Evolutionary conservation across 2,797 vertebrate genomes (phyloP), one percentile per base, ranked within the genome.

Genomic region (Holocentrus rufus): DNA sequence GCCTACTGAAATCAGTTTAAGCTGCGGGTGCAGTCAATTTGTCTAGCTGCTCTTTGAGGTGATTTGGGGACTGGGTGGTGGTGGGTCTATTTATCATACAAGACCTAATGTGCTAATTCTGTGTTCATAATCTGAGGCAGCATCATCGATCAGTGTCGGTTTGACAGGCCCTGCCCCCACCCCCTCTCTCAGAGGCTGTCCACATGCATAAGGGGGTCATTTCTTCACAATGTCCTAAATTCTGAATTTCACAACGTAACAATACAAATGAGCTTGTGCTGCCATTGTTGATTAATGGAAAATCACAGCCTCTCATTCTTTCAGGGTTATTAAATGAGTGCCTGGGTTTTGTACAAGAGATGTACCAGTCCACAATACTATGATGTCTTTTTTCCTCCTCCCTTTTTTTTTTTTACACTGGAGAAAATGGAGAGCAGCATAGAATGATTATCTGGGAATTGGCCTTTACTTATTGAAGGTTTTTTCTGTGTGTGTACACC

Each of bases 281-380:
- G 95, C 94, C 95, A 94, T 91, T 91, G 92, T 91, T 96, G 95
- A 98, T 96, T 94, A 96, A 97, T 96, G 94, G 80, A 89, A 95
- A 93, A 91, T 81, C 80, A 70, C 69, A 77, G 57, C 52, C 59
- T 55, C 61, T 79, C 62, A 54, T 85, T 79, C 75, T 76, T 82
- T 84, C 81, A 77, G 76, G 60, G 82, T 89, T 85, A 88, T 90
- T 91, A 83, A 89, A 84, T 63, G 56, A 78, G 84, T 36, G 25
- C 64, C 74, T 85, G 59, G 31, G 73, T 30, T 79, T 74, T 68
- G 55, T 49, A 60, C 27, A 49, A 67, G 62, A 83, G 67, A 84
- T 81, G 71, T 64, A 82, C 76, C 61, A 64, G 49, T 82, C 54
- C 62, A 60, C 31, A 58, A 30, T 80, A 72, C 74, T 72, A 81